Evolutionary conservation across 2,113 vertebrate genomes (phyloP), one percentile per base, ranked within the genome.

Genomic region (Polypterus bichir): DNA sequence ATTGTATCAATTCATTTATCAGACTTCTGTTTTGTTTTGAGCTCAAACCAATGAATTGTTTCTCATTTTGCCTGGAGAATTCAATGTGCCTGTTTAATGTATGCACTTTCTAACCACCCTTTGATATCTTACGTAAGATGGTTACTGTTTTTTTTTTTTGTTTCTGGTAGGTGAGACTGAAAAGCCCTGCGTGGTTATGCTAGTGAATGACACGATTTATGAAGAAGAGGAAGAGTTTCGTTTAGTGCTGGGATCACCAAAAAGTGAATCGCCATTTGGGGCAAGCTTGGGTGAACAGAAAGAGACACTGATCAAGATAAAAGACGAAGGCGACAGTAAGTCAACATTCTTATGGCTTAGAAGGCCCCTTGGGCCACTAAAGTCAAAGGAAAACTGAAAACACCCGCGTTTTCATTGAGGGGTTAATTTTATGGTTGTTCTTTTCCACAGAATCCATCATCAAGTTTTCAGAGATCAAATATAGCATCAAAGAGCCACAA

Each of bases 221-320:
- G 90, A 93, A 57, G 87, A 91, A 10, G 79, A 90, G 3, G 85
- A 91, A 64, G 90, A 91, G 64, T 83, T 91, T 62, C 81, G 85
- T 7, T 68, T 91, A 59, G 68, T 89, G 54, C 79, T 91, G 68
- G 88, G 88, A 55, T 74, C 71, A 3, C 80, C 88, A 6, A 83
- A 84, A 74, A 89, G 86, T 77, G 78, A 83, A 64, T 87, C 86
- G 7, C 47, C 63, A 1, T 89, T 84, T 46, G 88, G 87, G 60
- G 86, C 85, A 4, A 73, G 78, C 3, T 9, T 88, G 3, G 88
- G 87, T 49, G 85, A 89, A 54, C 85, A 80, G 75, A 88, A 90
- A 69, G 89, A 90, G 49, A 70, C 80, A 0, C 5, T 86, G 67
- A 70, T 90, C 71, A 88, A 80, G 51, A 72, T 89, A 69, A 89